Evolutionary conservation across 2,888 invertebrate species (phyloP).

Genomic region (Ischnura elegans): DNA sequence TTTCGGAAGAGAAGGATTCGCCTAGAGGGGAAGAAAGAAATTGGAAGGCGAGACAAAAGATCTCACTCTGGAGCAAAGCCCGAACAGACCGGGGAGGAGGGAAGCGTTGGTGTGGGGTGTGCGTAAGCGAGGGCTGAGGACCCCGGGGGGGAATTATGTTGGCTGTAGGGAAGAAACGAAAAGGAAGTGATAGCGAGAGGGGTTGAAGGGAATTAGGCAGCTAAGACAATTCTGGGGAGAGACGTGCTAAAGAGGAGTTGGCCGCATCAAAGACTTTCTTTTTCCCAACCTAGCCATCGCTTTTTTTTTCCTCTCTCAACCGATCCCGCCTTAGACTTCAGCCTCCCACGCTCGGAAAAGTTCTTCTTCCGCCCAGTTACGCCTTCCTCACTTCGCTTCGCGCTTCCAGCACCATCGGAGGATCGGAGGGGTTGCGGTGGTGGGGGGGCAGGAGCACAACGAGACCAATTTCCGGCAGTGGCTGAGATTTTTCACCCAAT

Average conservation of each 20-base stretch:
- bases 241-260: not conserved
- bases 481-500: too few relatives aligned
- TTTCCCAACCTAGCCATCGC: not conserved
- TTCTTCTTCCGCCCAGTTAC: constrained; percentile 11
- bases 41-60: not conserved
- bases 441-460: too few relatives aligned
- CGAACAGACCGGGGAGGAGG: not conserved
- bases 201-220: not conserved
- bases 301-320: not conserved
- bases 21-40: not conserved
- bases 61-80: not conserved
- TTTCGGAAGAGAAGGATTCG: not conserved
- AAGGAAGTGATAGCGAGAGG: not conserved
- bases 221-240: not conserved
- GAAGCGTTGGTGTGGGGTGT: not conserved
- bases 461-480: too few relatives aligned
- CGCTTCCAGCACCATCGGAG: not conserved
- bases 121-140: not conserved
- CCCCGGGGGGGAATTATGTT: not conserved
- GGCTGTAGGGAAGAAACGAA: not conserved
- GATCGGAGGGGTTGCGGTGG: too few relatives aligned
- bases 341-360: not conserved
- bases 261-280: constrained; percentile 12
- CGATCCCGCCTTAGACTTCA: too few relatives aligned
- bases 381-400: not conserved